Base-by-base conservation (phyloP, 2,888 invertebrate species). In the Boloria euphrosyne region DNA sequence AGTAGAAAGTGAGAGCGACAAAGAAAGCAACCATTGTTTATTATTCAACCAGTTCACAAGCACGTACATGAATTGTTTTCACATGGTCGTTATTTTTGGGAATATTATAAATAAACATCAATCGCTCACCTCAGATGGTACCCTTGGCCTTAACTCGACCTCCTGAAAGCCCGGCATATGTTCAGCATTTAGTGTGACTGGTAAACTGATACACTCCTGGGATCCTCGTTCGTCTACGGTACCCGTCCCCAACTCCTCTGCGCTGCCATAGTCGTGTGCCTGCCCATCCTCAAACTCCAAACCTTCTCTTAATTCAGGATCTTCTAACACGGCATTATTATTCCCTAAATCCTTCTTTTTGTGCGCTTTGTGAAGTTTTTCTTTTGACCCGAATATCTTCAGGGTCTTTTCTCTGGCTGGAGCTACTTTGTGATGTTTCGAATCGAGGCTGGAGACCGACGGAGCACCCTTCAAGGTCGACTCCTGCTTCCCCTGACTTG, bases 401-500 rank as follows among this genome's bases (percentile, higher is more conserved):
- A 87, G 77, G 4, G 86, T 74, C 75, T 93, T 93, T 59, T 91
- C 91, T 66, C 91, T 81, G 0, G 90, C 84, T 13, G 93, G 89
- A n/a, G 90, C 88, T 67, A 90, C 89, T 80, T 92, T 92, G 80
- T 93, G 93, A 75, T 93, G 93, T 77, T 94, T 94, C 57, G 93
- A 93, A 79, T 95, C 95, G 75, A 95, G 89, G 79, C 95, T 95
- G 63, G 94, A 94, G 46, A 94, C 93, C 3, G 95, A 95, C 7
- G 95, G 94, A 47, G 95, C 94, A 72, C 94, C 93, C 73, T 94
- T 94, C 54, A 94, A 78, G 75, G 93, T 84, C 65, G 85, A 77
- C 83, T 93, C 86, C 84, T 92, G 90, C 80, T 93, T 92, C 77
- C 91, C 90, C 78, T 90, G 93, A 81, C 93, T 93, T 85, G 95